These are phyloP conservation scores for Aspidapion aeneum DNA, from an alignment of 2,888 invertebrate genomes.

Conservation along the genomic window DNA sequence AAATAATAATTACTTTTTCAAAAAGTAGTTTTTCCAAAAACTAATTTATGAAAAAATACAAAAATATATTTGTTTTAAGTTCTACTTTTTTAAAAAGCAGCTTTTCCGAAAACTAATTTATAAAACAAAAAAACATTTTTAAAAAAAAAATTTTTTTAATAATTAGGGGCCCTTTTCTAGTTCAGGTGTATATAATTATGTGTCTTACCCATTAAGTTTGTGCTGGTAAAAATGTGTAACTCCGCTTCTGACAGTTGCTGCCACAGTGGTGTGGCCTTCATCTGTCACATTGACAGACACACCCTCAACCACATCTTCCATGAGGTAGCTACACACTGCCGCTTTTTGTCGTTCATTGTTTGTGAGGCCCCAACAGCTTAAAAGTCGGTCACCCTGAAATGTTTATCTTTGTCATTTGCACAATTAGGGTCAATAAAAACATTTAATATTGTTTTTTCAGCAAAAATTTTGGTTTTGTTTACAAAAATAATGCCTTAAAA, in stretches of 20 bases:
- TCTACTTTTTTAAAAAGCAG: no score
- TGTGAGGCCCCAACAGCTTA: slow-evolving; percentile 52
- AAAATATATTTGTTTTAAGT: no score
- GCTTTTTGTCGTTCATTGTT: slow-evolving; percentile 49
- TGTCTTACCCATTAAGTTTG: slow-evolving; percentile 69
- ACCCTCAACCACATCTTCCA: slow-evolving; percentile 65
- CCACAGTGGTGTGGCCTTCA: slow-evolving; percentile 50
- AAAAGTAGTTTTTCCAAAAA: no score
- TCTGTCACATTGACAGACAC: slow-evolving; percentile 52
- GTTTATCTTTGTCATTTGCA: no score
- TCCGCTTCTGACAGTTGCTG: slow-evolving; percentile 69
- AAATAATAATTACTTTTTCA: no score
- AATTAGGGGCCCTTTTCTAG: no score
- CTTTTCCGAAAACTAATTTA: no score
- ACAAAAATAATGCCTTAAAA: no score
- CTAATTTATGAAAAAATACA: no score
- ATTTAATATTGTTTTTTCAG: background rate
- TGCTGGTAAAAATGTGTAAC: slow-evolving; percentile 76
- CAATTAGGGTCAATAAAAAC: background rate
- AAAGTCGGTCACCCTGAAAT: slow-evolving; percentile 45
- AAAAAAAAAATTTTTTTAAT: no score
- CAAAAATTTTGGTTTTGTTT: background rate
- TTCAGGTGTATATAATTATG: no score
- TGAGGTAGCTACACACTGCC: slow-evolving; percentile 57
- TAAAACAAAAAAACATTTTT: no score